Percentiles rank a stretch among this genome's conserved stretches.
Conservation (phyloP, 2,888 invertebrate genomes). For the Lycia hirtaria region DNA sequence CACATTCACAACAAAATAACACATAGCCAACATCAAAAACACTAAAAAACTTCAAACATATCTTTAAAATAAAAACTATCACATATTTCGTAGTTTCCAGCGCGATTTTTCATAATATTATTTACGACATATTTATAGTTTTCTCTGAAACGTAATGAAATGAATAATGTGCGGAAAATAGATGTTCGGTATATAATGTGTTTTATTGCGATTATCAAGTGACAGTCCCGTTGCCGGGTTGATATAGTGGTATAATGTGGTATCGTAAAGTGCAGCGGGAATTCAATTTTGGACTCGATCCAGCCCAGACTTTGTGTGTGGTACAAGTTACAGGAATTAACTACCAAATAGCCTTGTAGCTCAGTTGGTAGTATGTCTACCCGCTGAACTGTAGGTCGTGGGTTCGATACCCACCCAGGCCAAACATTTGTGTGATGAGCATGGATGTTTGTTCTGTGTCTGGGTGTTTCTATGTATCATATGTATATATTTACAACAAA, state of each 20-base stretch:
- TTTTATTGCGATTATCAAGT: slow-evolving; percentile 14
- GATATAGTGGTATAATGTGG: slow-evolving; percentile 4
- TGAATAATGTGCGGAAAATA: slow-evolving; percentile 10
- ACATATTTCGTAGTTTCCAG: neutral
- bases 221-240: slow-evolving; percentile 4
- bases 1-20: neutral
- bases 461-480: no score
- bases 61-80: neutral
- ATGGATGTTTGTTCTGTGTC: no score
- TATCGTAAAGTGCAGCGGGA: slow-evolving; percentile 18
- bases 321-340: neutral
- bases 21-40: neutral
- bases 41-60: neutral
- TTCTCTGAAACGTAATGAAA: slow-evolving; percentile 13
- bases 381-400: no score
- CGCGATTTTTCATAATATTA: slow-evolving; percentile 1
- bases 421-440: no score
- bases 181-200: neutral
- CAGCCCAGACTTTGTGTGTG: slow-evolving; percentile 4
- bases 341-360: neutral
- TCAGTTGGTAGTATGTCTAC: no score
- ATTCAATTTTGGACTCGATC: slow-evolving; percentile 23
- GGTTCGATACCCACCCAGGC: no score
- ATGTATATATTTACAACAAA: no score
- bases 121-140: slow-evolving; percentile 24